A percentile compares a stretch with the other conserved stretches of the same genome.
Conservation (phyloP, 1,140 invertebrate species). For the Drosophila oshimai region DNA sequence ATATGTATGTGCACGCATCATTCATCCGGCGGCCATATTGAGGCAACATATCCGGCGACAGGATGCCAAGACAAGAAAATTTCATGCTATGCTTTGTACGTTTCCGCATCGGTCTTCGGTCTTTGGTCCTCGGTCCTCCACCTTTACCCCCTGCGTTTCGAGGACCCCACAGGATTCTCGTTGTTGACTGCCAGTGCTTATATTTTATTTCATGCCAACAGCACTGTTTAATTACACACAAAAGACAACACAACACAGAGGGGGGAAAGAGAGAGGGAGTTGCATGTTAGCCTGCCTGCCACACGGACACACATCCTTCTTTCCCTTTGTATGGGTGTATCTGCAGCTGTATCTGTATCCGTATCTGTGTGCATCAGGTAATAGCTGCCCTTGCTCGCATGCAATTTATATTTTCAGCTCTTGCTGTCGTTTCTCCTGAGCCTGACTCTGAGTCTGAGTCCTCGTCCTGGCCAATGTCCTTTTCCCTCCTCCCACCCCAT, state of each 20-base stretch:
- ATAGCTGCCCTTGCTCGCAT: slow-evolving; percentile 73
- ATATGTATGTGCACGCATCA: slow-evolving; percentile 66
- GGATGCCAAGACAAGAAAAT: slow-evolving; percentile 80
- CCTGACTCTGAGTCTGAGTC: slow-evolving; percentile 27
- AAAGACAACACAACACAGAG: slow-evolving; percentile 64
- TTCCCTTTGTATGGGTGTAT: slow-evolving; percentile 15
- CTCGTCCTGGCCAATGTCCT: slow-evolving; percentile 13
- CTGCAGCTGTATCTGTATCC: slow-evolving; percentile 5
- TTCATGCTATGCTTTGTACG: slow-evolving; percentile 79
- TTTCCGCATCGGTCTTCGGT: slow-evolving; percentile 50
- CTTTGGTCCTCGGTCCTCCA: neutral
- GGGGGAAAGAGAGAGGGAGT: neutral
- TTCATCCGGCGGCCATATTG: slow-evolving; percentile 79
- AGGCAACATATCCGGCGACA: slow-evolving; percentile 80
- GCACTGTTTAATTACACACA: slow-evolving; percentile 80
- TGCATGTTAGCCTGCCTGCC: slow-evolving; percentile 31
- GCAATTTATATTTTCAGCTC: slow-evolving; percentile 73
- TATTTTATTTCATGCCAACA: slow-evolving; percentile 80
- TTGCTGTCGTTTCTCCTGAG: slow-evolving; percentile 34
- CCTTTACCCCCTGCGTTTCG: neutral
- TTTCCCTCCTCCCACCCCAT: neutral
- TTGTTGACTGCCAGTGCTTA: slow-evolving; percentile 61
- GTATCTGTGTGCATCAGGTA: slow-evolving; percentile 62
- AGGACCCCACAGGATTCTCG: slow-evolving; percentile 20
- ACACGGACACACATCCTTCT: slow-evolving; percentile 31